Evolutionary conservation across 30 jellyfish, hydroid and myxozoan species (phyloP), one percentile per base, ranked within the genome.

Genomic region (Turritopsis dohrnii): DNA sequence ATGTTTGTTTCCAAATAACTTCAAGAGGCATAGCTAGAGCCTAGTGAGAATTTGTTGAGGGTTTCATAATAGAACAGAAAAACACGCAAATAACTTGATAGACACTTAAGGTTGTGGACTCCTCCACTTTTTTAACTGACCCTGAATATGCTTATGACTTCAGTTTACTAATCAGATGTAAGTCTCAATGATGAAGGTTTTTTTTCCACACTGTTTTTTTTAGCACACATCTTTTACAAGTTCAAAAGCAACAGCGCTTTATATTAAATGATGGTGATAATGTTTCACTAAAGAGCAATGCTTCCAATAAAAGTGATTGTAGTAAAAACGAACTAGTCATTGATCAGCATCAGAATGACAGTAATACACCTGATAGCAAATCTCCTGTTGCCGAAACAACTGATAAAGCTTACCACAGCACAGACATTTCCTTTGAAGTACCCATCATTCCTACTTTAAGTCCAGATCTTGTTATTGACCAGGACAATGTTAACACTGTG

Each of bases 251-350:
- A 13, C 60, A 41, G 13, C 60, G 60, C 19, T 1, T 7, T 69
- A n/a, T 8, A 19, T n/a, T 23, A 7, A 23, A 69, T 69, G 77
- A 69, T 0, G 77, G 75, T 80, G 81, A 85, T 85, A 80, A 76
- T 69, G 76, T 31, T 0, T 76, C 81, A 65, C 28, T 54, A 17
- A 52, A 76, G 66, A 79, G 74, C 41, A 17, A 74, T 7, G 54
- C 27, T 52, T 72, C 52, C 1, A 21, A n/a, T 54, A 83, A 84
- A 29, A 79, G 87, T 84, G 80, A 81, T 23, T 23, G 52, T 16
- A 29, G 71, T 79, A 60, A 29, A 8, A 80, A 54, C 27, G 25
- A 29, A 27, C 54, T 1, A 80, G 31, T 20, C 19, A 60, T 53
- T 28, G 52, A 81, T 18, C 29, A 52, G 26, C 21, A 18, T 16